Evolutionary conservation across 2,113 vertebrate genomes (phyloP).

Genomic region (Mormyrus iriodes): DNA sequence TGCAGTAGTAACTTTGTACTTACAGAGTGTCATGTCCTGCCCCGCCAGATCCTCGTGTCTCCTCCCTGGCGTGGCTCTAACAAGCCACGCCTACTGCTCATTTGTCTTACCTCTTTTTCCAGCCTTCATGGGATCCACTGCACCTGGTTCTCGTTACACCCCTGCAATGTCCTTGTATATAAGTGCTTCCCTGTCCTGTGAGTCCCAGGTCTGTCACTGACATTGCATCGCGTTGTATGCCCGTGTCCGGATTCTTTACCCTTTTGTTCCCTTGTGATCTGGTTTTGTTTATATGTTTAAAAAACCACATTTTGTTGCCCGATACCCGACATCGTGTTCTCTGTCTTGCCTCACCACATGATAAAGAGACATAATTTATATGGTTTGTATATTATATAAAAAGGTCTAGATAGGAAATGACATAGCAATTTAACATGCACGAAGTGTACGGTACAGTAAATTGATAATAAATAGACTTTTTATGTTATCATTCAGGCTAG

Average conservation of each 20-base stretch:
- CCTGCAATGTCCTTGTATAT: too few species aligned
- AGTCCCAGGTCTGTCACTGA: background rate
- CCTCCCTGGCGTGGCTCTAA: background rate
- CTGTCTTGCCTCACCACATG: background rate
- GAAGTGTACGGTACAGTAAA: background rate
- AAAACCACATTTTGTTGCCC: background rate
- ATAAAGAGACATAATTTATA: background rate
- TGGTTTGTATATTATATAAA: background rate
- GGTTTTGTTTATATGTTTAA: background rate
- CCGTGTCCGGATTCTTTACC: background rate
- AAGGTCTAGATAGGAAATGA: background rate
- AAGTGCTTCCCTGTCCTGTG: background rate
- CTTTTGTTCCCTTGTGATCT: background rate
- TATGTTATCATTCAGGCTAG: background rate
- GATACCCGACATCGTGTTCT: background rate
- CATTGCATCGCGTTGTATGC: background rate
- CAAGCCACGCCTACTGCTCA: background rate
- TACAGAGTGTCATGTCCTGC: background rate
- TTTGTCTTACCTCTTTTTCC: background rate
- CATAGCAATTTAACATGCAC: background rate
- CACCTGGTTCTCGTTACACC: background rate
- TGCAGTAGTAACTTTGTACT: background rate
- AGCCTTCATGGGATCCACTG: background rate
- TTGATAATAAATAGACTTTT: background rate
- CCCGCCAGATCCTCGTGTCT: background rate